A percentile compares a stretch with the other conserved stretches of the same genome.
phyloP scores from a whole-genome alignment of 2,888 invertebrate species.

The Formica aserva region DNA sequence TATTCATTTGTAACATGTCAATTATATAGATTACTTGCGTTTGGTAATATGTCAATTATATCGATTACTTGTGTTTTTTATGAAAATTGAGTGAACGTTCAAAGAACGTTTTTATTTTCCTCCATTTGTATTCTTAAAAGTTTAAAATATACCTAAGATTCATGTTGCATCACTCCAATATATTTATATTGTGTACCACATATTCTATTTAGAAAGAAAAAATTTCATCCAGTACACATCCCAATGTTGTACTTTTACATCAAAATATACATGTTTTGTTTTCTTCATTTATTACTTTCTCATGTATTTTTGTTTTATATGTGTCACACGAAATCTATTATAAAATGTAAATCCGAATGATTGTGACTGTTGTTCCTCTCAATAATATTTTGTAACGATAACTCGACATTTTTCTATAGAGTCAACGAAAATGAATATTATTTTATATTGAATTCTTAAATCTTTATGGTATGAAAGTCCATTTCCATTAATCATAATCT shows the following conservation, averaged over 20 bases:
- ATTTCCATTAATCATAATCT: conserved; percentile 41
- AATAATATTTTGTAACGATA: conserved; percentile 49
- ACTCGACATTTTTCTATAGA: conserved; percentile 19
- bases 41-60: not conserved
- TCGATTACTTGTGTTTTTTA: conserved; percentile 4
- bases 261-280: conserved; percentile 66
- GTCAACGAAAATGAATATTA: conserved; percentile 32
- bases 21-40: conserved; percentile 3
- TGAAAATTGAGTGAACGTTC: conserved; percentile 8
- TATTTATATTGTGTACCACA: conserved; percentile 64
- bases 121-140: conserved; percentile 8
- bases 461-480: conserved; percentile 22
- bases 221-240: conserved; percentile 82
- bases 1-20: conserved; percentile 14
- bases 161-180: conserved; percentile 16
- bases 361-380: conserved; percentile 76
- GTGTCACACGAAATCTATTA: conserved; percentile 63
- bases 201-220: conserved; percentile 52
- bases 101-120: not conserved
- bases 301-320: conserved; percentile 70
- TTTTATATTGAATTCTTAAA: conserved; percentile 31
- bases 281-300: conserved; percentile 67
- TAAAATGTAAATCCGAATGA: conserved; percentile 72
- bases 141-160: not conserved
- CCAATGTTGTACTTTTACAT: conserved; percentile 77